Evolutionary conservation across 2,888 invertebrate genomes (phyloP), one percentile per base, ranked within the genome.

Genomic region (Atrina japonica): DNA sequence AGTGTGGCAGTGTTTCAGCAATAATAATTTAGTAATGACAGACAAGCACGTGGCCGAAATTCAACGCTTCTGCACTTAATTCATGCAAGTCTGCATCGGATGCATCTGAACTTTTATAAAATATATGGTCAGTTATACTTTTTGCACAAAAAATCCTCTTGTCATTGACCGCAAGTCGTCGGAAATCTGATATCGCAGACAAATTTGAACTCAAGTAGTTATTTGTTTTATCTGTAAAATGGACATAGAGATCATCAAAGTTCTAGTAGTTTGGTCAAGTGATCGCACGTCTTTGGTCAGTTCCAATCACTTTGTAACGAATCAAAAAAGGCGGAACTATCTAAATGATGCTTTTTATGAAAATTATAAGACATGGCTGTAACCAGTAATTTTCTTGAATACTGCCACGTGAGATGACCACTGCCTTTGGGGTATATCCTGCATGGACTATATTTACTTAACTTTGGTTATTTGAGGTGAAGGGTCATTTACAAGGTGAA

Each of bases 361-460:
- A 47, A 47, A 47, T 18, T 21, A 47, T 5, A n/a, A 21, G 21
- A 47, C n/a, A 18, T 18, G 21, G 52, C 9, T 16, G 43, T 30
- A 49, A 43, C 47, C 49, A 49, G 43, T 61, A 61, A 61, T 61
- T 61, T 61, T 30, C 61, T 23, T 49, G 61, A 27, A 43, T 27
- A 35, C 23, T 27, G 30, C 18, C 61, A 61, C 61, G 61, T 43
- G 61, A 35, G 30, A 35, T 49, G 49, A 61, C 61, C 61, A 52
- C 18, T 61, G 43, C 49, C 30, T 49, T 7, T 27, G 23, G 21
- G 49, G 49, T 18, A 43, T 61, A 27, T 27, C 61, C 45, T 29
- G 16, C n/a, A 49, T 35, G 29, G 21, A 23, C 47, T 49, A 49
- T 61, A 61, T 61, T 61, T 47, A 61, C 61, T 61, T 61, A 61